Evolutionary conservation across 2,888 invertebrate genomes (phyloP), one percentile per base, ranked within the genome.

Genomic region (Pseudolycoriella hygida): DNA sequence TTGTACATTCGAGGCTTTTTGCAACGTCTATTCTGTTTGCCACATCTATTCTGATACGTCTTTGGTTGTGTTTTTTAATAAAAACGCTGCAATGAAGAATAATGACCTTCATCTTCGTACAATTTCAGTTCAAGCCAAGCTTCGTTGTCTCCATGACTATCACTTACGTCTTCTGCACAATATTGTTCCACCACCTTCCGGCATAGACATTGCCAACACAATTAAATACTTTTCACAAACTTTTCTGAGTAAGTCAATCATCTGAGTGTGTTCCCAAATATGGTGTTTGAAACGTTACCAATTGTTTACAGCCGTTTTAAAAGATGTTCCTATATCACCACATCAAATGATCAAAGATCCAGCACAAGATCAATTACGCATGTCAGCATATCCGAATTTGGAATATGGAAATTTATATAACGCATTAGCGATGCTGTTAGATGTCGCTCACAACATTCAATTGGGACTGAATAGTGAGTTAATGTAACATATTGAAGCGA

Each of bases 171-270:
- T 94, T 54, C 77, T 87, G 64, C 89, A 93, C 72, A 87, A 87
- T 57, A 76, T 82, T 54, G 80, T 87, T 63, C 93, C 97, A 49
- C 74, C 86, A 54, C 97, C 97, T 37, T 87, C 90, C 49, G 96
- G 96, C 51, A 74, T 82, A 50, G 98, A 98, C 67, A 89, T 98
- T 65, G 92, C 93, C 51, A 94, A 92, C 68, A 96, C 94, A 47
- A 77, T 98, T 59, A 93, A 96, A 66, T 96, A 94, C 69, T 97
- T 98, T 70, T 90, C 94, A 41, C 93, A 94, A 69, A 94, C 93
- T 38, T 72, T 98, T 50, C 72, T 97, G 54, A 88, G 97, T 97
- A 73, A 76, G 80, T 74, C 11, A 14, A 25, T 25, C 8, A 8
- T 8, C 8, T 25, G 25, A 25, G 5, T 25, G 25, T 25, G n/a